Evolutionary conservation across 2,113 vertebrate genomes (phyloP).

Genomic region (Dicentrarchus labrax): DNA sequence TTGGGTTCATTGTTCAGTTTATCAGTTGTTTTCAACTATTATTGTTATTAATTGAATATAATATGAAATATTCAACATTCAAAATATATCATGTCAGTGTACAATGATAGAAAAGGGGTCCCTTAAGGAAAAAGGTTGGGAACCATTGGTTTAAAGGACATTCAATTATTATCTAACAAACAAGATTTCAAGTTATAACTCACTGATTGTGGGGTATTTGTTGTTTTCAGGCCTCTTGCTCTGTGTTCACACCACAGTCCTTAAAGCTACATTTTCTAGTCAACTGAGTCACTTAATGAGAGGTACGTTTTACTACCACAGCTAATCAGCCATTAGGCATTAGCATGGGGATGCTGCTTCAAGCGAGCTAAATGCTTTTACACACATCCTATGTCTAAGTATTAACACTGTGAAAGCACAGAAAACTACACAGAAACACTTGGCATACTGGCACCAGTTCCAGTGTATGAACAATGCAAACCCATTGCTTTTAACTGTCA

Average conservation of each 20-base stretch:
- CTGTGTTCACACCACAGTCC: conserved; percentile 2
- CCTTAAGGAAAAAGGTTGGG: no score
- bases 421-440: conserved; percentile 24
- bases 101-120: no score
- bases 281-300: conserved; percentile 3
- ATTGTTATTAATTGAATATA: no score
- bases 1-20: no score
- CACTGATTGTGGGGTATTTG: not conserved
- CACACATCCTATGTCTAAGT: not conserved
- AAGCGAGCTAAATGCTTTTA: not conserved
- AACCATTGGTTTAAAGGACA: not conserved
- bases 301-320: not conserved
- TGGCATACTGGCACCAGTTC: conserved; percentile 19
- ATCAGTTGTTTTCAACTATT: no score
- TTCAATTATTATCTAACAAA: not conserved
- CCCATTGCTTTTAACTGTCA: conserved; percentile 60
- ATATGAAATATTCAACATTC: no score
- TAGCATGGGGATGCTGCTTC: not conserved
- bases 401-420: conserved; percentile 8
- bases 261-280: conserved; percentile 1
- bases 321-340: not conserved
- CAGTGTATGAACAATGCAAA: conserved; percentile 25
- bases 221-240: not conserved
- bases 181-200: not conserved
- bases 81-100: no score